Conservation (phyloP, 2,113 vertebrate species). For the Pagrus major region DNA sequence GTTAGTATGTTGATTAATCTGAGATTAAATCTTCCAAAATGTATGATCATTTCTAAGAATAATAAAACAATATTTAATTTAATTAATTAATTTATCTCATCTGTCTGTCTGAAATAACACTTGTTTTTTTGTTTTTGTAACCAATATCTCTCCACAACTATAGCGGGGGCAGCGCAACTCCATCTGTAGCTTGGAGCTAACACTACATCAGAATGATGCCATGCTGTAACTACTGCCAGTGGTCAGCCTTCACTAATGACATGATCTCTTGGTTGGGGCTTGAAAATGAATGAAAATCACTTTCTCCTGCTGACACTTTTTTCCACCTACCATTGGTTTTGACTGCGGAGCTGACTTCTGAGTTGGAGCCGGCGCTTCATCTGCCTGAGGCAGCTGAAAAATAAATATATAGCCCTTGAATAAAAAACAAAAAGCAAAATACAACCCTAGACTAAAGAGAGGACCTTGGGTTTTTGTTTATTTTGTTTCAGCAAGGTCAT, state of each 20-base stretch:
- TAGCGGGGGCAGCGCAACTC: too few relatives aligned
- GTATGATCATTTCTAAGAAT: too few relatives aligned
- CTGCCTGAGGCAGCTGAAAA: neutral
- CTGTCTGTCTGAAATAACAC: too few relatives aligned
- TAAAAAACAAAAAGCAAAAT: neutral
- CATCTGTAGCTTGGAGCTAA: too few relatives aligned
- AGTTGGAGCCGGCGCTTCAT: rapidly evolving
- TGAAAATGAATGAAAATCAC: neutral
- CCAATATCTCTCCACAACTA: too few relatives aligned
- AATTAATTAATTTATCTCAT: too few relatives aligned
- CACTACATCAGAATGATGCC: neutral
- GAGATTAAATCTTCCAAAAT: neutral
- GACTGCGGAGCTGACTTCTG: rapidly evolving
- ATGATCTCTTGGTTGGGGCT: neutral
- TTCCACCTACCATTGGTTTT: neutral
- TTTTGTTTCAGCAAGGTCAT: neutral
- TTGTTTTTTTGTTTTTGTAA: too few relatives aligned
- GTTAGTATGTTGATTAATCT: neutral
- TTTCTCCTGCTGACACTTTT: neutral
- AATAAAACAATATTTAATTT: too few relatives aligned
- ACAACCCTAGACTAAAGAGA: neutral
- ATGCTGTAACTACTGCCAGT: neutral
- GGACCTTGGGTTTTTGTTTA: neutral
- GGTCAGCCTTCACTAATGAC: neutral
- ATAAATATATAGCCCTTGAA: neutral